Evolutionary conservation across 2,113 vertebrate species (phyloP).

Genomic region (Camelus dromedarius): DNA sequence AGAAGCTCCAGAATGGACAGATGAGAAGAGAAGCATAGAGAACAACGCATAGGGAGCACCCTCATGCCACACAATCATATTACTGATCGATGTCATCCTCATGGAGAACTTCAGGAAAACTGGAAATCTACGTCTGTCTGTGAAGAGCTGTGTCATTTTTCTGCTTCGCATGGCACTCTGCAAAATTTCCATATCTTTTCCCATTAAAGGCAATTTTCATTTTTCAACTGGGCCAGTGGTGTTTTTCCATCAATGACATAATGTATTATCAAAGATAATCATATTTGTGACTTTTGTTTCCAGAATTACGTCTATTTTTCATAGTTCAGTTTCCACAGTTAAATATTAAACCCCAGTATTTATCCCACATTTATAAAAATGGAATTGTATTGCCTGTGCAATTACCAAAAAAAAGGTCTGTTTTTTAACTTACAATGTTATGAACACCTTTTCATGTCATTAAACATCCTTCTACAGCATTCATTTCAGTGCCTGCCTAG

Average conservation of each 20-base stretch:
- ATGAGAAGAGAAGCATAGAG: not conserved
- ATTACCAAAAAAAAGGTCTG: not conserved
- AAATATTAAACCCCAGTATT: not conserved
- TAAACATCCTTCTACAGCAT: not conserved
- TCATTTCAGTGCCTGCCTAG: constrained; percentile 38
- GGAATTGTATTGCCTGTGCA: not conserved
- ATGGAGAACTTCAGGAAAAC: not conserved
- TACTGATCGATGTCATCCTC: not conserved
- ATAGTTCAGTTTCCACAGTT: constrained; percentile 32
- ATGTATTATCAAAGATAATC: not conserved
- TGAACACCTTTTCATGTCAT: not conserved
- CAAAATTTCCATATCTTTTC: not conserved
- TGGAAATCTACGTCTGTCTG: not conserved
- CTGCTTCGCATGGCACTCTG: not conserved
- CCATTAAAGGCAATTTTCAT: constrained; percentile 1
- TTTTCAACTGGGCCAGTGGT: not conserved
- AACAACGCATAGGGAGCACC: not conserved
- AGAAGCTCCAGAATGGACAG: not conserved
- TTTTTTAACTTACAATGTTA: not conserved
- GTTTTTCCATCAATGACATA: not conserved
- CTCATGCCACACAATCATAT: accelerated
- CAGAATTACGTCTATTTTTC: not conserved
- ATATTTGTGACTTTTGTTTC: constrained; percentile 24
- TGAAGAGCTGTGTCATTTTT: not conserved
- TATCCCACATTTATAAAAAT: constrained; percentile 55